Evolutionary conservation across 2,113 vertebrate genomes (phyloP), one percentile per base, ranked within the genome.

Genomic region (Mus pahari): DNA sequence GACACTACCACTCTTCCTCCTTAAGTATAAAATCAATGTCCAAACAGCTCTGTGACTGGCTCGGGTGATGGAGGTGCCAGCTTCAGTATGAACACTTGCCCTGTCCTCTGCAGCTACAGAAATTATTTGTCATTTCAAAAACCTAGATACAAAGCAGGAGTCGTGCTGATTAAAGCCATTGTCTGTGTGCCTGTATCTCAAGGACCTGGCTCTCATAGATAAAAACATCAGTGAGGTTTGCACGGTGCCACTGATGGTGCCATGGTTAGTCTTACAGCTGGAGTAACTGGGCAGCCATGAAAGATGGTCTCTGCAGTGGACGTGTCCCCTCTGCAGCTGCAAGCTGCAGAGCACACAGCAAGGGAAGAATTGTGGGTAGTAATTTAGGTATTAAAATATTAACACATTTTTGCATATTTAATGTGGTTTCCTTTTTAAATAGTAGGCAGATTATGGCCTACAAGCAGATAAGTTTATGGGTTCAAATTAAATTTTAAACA

Each of bases 401-500:
- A 84, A 96, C 7, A 31, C 66, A 88, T 96, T 97, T 96, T 96
- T 73, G 90, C 93, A 95, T 97, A 94, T 93, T 73, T 71, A 75
- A 97, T 95, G 88, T 91, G 86, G 75, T 94, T 92, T 70, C 92
- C 92, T 95, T 96, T 95, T 97, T 58, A 20, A 98, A 84, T 96
- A 91, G 64, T 91, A 95, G 91, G 91, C 94, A 83, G 96, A 91
- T 95, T 96, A 97, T 95, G 94, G 96, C 95, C 87, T 90, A 71
- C 5, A 50, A 97, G 88, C 95, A 96, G 95, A 97, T 94, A 97
- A 93, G 93, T 97, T 98, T 98, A 96, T 97, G 79, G 90, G 95
- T 98, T 96, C 89, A 96, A 96, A 96, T 97, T 96, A 98, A 97
- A 96, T 58, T 96, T 94, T 96, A 86, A 97, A 64, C 91, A 96